A percentile compares a stretch with the other conserved stretches of the same genome.
These are phyloP conservation scores for Branchipolynoe longqiensis DNA, from an alignment of 2,888 invertebrate genomes.

Conservation along the genomic window DNA sequence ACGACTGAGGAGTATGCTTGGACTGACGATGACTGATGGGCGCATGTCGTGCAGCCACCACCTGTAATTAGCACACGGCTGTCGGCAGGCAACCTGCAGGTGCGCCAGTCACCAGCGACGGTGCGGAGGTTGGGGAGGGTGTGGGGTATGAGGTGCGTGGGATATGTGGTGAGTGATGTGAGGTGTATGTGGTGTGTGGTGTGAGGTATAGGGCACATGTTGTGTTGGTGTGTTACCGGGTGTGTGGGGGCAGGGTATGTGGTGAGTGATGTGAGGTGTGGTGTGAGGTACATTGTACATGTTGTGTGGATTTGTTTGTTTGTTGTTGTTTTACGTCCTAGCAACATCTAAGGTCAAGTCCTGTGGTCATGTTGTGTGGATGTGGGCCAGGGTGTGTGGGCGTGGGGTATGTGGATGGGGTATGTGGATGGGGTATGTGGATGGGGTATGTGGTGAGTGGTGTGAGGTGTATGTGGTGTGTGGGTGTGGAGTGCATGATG, in stretches of 20 bases:
- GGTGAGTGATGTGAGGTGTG: too few relatives aligned
- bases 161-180: not conserved
- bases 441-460: too few relatives aligned
- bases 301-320: too few relatives aligned
- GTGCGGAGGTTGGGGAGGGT: not conserved
- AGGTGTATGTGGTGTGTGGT: not conserved
- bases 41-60: slow-evolving; percentile 15
- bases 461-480: too few relatives aligned
- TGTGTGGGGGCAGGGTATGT: not conserved
- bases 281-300: too few relatives aligned
- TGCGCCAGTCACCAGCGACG: not conserved
- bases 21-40: slow-evolving; percentile 1
- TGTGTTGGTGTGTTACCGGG: not conserved
- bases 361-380: too few relatives aligned
- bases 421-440: too few relatives aligned
- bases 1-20: not conserved
- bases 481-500: too few relatives aligned
- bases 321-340: too few relatives aligned
- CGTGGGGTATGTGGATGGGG: too few relatives aligned
- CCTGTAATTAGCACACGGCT: slow-evolving; percentile 25
- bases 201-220: not conserved
- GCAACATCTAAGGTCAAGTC: too few relatives aligned
- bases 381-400: too few relatives aligned
- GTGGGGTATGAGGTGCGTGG: not conserved
- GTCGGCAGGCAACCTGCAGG: not conserved